phyloP scores from a whole-genome alignment of 2,113 vertebrate species.

The Cryptomyrus ogoouensis region DNA sequence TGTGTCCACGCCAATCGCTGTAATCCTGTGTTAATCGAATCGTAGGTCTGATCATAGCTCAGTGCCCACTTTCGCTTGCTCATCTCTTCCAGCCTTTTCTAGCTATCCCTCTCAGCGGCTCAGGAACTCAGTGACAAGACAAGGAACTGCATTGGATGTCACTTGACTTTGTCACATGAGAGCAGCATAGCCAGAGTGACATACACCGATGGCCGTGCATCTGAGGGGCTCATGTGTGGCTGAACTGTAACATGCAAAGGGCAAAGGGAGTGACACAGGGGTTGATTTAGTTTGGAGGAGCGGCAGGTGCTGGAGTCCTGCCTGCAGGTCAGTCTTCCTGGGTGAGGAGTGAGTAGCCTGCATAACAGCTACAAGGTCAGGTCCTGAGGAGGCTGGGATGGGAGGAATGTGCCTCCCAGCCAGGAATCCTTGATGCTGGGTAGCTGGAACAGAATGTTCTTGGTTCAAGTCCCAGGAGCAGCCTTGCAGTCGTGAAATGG shows the following conservation, averaged over 20 bases:
- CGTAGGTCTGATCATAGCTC: conserved; percentile 21
- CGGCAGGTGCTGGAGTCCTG: neutral
- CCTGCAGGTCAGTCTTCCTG: neutral
- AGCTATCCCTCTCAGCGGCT: neutral
- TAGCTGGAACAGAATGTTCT: neutral
- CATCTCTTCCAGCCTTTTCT: neutral
- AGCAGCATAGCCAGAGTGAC: neutral
- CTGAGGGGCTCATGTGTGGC: neutral
- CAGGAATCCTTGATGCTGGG: neutral
- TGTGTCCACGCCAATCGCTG: conserved; percentile 47
- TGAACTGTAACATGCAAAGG: neutral
- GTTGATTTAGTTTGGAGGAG: neutral
- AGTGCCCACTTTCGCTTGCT: conserved; percentile 24
- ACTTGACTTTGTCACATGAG: neutral
- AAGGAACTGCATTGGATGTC: neutral
- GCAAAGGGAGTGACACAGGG: neutral
- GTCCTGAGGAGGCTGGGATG: neutral
- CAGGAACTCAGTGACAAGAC: neutral
- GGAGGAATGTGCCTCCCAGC: neutral
- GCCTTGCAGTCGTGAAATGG: neutral
- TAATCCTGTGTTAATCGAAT: conserved; percentile 49
- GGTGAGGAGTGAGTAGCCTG: neutral
- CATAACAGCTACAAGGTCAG: neutral
- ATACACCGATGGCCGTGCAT: neutral
- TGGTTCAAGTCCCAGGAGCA: conserved; percentile 1